Evolutionary conservation across 2,797 vertebrate species (phyloP).

Genomic region (Bufotes viridis): DNA sequence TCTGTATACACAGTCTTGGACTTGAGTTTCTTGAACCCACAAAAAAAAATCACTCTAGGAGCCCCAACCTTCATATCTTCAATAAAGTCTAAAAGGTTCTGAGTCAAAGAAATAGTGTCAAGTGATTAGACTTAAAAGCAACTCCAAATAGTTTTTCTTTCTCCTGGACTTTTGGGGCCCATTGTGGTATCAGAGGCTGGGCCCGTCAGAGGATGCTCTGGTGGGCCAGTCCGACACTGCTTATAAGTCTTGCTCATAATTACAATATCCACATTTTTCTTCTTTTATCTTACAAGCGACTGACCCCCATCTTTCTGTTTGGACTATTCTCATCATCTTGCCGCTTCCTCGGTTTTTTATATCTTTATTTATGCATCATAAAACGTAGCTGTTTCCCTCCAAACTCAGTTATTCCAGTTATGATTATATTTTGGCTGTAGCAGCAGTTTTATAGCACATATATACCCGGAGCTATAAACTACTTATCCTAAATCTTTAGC

Average conservation of each 20-base stretch:
- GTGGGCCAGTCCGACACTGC: too few relatives aligned
- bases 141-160: too few relatives aligned
- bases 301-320: neutral
- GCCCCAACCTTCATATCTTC: too few relatives aligned
- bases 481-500: neutral
- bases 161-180: too few relatives aligned
- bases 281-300: neutral
- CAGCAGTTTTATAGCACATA: neutral
- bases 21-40: too few relatives aligned
- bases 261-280: neutral
- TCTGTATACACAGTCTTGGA: too few relatives aligned
- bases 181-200: too few relatives aligned
- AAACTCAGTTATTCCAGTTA: neutral
- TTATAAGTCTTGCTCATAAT: neutral
- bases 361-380: conserved; percentile 4
- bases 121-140: too few relatives aligned
- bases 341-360: neutral
- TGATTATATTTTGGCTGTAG: conserved; percentile 13
- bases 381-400: neutral
- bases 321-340: neutral
- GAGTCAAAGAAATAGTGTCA: too few relatives aligned
- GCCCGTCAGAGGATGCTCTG: too few relatives aligned
- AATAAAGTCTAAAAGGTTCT: too few relatives aligned
- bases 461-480: neutral
- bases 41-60: too few relatives aligned